phyloP scores from a whole-genome alignment of 92 coral and sea anemone species.

The Porites divaricata region DNA sequence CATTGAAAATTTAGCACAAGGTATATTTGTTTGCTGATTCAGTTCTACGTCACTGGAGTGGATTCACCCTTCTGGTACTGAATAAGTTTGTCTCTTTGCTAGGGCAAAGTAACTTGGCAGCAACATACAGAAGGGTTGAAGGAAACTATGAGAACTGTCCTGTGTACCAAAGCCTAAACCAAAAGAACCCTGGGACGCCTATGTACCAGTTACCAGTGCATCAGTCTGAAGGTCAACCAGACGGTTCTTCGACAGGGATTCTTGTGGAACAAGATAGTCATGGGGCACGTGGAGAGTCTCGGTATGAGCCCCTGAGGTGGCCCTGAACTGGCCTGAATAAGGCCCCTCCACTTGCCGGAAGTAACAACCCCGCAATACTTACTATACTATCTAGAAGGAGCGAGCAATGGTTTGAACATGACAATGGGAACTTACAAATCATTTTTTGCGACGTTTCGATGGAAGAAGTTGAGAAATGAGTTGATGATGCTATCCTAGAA shows the following conservation, averaged over 20 bases:
- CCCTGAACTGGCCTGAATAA: slow-evolving; percentile 5
- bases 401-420: no score
- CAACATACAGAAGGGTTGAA: slow-evolving; percentile 3
- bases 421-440: no score
- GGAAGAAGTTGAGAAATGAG: no score
- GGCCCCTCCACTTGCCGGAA: neutral
- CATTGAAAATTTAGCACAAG: no score
- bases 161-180: slow-evolving; percentile 29
- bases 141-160: slow-evolving; percentile 20
- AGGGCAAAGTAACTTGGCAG: neutral
- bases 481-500: no score
- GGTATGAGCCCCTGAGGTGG: slow-evolving; percentile 40
- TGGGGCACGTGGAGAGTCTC: slow-evolving; percentile 26
- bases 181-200: slow-evolving; percentile 1
- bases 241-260: neutral
- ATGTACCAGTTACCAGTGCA: neutral
- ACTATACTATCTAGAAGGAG: no score
- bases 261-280: slow-evolving; percentile 27
- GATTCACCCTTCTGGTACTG: no score
- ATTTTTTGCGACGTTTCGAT: no score
- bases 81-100: neutral
- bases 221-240: neutral
- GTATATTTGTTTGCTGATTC: no score
- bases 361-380: no score
- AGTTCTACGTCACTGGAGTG: no score